Conservation (phyloP, 2,797 vertebrate genomes). For the Platalea minor region DNA sequence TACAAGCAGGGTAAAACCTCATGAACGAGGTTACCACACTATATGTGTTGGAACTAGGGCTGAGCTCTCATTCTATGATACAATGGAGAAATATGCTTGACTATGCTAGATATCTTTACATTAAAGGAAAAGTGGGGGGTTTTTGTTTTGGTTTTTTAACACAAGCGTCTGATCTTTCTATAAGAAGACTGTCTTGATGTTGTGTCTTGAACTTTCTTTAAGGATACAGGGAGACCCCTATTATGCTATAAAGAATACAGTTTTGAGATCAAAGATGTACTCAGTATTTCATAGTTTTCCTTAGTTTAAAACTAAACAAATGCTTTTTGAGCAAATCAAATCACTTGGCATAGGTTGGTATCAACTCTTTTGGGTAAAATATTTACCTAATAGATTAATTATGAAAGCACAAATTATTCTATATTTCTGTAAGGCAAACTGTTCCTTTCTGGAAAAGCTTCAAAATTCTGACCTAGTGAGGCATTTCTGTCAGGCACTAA, state of each 20-base stretch:
- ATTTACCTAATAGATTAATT: constrained; percentile 17
- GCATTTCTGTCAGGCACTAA: constrained; percentile 16
- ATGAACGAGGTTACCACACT: neutral
- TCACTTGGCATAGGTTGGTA: neutral
- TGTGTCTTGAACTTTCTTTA: neutral
- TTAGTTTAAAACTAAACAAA: neutral
- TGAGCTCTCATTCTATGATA: neutral
- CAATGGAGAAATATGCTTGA: neutral
- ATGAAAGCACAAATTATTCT: constrained; percentile 1
- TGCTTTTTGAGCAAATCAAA: neutral
- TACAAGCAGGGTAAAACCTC: neutral
- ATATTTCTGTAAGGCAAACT: neutral
- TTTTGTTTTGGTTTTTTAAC: neutral
- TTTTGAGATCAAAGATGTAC: neutral
- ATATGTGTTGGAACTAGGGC: neutral
- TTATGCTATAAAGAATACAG: neutral
- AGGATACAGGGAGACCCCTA: neutral
- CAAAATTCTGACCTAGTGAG: constrained; percentile 13
- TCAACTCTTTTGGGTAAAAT: neutral
- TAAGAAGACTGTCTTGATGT: neutral
- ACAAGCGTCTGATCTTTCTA: neutral
- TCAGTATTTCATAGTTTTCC: neutral
- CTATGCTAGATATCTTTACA: neutral
- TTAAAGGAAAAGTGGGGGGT: neutral
- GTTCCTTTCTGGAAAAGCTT: neutral